phyloP scores from a whole-genome alignment of 2,797 vertebrate genomes.

The Ciconia nigra region DNA sequence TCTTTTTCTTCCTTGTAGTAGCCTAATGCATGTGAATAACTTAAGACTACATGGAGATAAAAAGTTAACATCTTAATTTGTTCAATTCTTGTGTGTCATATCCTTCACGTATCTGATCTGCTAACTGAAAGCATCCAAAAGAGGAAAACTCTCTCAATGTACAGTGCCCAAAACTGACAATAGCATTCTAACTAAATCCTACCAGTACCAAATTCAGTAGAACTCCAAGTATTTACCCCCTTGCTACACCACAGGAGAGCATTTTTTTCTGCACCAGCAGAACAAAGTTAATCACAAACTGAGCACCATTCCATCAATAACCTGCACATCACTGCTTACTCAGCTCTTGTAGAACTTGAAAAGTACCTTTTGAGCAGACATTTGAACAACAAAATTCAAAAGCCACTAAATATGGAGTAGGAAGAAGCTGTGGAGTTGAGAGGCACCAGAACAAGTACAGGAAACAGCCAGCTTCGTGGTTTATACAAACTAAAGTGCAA shows the following conservation, averaged over 20 bases:
- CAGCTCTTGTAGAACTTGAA: neutral
- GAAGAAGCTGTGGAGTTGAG: neutral
- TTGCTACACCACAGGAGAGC: neutral
- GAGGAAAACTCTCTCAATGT: neutral
- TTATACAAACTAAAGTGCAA: neutral
- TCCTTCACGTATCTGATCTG: neutral
- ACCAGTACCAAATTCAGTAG: neutral
- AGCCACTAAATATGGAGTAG: accelerated
- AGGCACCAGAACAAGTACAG: neutral
- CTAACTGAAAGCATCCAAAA: neutral
- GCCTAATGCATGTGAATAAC: neutral
- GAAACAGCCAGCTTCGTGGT: neutral
- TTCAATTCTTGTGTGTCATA: neutral
- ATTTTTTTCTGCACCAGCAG: neutral
- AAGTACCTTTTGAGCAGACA: neutral
- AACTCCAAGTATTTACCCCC: neutral
- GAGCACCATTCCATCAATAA: neutral
- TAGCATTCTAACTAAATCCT: neutral
- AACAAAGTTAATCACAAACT: neutral
- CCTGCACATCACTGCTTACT: neutral
- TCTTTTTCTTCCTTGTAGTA: neutral
- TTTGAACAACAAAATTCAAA: neutral
- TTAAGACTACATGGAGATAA: neutral
- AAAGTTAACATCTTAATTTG: neutral
- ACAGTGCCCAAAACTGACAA: neutral